Evolutionary conservation across 2,888 invertebrate species (phyloP).

Genomic region (Hydrotaea diabolus): DNA sequence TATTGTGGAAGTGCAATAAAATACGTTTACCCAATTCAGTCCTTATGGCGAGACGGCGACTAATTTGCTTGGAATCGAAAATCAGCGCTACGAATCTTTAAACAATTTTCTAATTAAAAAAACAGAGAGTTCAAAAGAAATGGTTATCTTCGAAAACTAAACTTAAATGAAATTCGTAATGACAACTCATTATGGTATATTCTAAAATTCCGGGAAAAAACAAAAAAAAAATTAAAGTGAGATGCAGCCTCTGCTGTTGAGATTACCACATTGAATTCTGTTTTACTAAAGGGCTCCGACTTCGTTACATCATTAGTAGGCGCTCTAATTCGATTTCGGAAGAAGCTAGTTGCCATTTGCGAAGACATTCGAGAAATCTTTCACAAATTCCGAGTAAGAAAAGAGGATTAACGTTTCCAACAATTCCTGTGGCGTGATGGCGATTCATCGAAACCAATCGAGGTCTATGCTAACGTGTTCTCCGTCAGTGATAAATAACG

Average conservation of each 20-base stretch:
- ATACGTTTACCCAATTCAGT: no score
- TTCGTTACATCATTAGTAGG: no score
- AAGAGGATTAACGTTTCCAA: conserved; percentile 37
- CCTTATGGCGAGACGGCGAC: no score
- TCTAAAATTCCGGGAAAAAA: conserved; percentile 64
- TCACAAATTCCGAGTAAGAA: conserved; percentile 54
- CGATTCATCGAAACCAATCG: conserved; percentile 42
- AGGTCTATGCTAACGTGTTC: conserved; percentile 54
- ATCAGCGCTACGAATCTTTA: no score
- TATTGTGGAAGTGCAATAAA: no score
- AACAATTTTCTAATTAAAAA: no score
- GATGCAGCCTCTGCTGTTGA: conserved; percentile 73
- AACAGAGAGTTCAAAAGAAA: conserved; percentile 40
- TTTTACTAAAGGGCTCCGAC: conserved; percentile 75
- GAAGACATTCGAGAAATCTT: conserved; percentile 60
- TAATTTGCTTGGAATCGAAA: no score
- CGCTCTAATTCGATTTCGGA: conserved; percentile 76
- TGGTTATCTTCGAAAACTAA: conserved; percentile 46
- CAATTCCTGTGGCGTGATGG: conserved; percentile 53
- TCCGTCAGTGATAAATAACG: conserved; percentile 57
- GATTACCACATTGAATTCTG: conserved; percentile 71
- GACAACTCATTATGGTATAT: conserved; percentile 46
- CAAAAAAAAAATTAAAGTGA: conserved; percentile 71
- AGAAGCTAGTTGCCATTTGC: conserved; percentile 73
- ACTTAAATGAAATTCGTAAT: no score